Base-by-base conservation (phyloP, 2,888 invertebrate species). In the Polydrusus pterygomalis region DNA sequence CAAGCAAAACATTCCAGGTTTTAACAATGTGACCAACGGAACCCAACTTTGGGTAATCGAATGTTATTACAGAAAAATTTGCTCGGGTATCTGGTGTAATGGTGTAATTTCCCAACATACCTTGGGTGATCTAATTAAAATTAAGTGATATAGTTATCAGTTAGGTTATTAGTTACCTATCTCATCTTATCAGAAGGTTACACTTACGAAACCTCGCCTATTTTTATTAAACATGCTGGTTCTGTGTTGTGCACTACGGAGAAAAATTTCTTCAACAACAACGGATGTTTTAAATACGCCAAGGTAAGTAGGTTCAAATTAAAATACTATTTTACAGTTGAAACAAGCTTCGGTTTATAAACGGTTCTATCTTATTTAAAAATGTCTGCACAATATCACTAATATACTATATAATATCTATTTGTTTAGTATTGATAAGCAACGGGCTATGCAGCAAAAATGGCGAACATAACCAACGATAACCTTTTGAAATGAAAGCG, bases 221-320 rank as follows among this genome's bases (percentile, higher is more conserved):
- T 69, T 74, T 71, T 56, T 74, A 74, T 62, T 60, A 74, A 74
- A 74, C 62, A 77, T 77, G 77, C 68, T 77, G 74, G 49, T 45
- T 38, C 51, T 62, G 58, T 68, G 40, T 75, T 45, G 74, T 77
- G 77, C 40, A 47, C 70, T 56, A 65, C 68, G 47, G 63, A 63
- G 64, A 25, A 63, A 63, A 20, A 51, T 10, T 64, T 25, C 25
- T 54, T 45, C 60, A 10, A 30, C 18, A n/a, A n/a, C n/a, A 51
- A 6, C 67, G 13, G 43, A 60, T 67, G 47, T n/a, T 47, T 34
- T 47, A 45, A 58, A 62, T 25, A 17, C 38, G 38, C 18, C 38
- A 11, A 34, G 38, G 58, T 60, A 60, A 60, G 58, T 60, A 25
- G 10, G n/a, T 9, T 47, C n/a, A n/a, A n/a, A n/a, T n/a, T n/a